phyloP scores from a whole-genome alignment of 2,888 invertebrate genomes.

The Disparrhopalites patrizii region DNA sequence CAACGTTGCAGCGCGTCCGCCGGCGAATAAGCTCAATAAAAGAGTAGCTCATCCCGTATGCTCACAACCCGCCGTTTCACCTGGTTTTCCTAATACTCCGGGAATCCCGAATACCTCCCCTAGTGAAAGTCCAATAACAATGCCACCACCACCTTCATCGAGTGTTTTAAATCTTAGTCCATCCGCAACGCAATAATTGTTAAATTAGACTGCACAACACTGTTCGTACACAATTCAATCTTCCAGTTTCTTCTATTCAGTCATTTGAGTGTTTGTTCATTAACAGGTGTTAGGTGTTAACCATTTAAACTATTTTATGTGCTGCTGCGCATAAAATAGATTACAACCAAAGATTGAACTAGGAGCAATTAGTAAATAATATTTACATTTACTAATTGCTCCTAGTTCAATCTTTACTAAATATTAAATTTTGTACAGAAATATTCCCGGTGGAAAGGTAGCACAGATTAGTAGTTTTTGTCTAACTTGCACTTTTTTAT shows the following conservation, averaged over 20 bases:
- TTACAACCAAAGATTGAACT: background rate
- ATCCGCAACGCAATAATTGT: too few species aligned
- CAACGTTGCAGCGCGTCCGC: slow-evolving; percentile 18
- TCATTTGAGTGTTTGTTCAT: too few species aligned
- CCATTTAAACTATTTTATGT: too few species aligned
- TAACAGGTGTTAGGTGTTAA: too few species aligned
- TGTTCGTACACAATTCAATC: background rate
- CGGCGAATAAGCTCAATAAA: slow-evolving; percentile 31
- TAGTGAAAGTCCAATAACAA: too few species aligned
- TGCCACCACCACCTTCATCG: background rate
- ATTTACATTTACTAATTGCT: background rate
- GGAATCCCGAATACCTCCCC: too few species aligned
- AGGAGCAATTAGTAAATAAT: background rate
- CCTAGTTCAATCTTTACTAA: background rate
- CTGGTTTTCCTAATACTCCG: too few species aligned
- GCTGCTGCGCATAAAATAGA: too few species aligned
- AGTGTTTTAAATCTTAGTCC: background rate
- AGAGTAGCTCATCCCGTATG: slow-evolving; percentile 31
- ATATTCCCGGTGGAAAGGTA: too few species aligned
- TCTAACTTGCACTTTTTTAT: too few species aligned
- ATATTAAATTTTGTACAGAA: too few species aligned
- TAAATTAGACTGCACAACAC: background rate
- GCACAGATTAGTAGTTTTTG: too few species aligned
- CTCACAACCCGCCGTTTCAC: background rate
- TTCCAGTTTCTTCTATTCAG: background rate